Evolutionary conservation across 2,113 vertebrate genomes (phyloP).

Genomic region (Mustelus asterias): DNA sequence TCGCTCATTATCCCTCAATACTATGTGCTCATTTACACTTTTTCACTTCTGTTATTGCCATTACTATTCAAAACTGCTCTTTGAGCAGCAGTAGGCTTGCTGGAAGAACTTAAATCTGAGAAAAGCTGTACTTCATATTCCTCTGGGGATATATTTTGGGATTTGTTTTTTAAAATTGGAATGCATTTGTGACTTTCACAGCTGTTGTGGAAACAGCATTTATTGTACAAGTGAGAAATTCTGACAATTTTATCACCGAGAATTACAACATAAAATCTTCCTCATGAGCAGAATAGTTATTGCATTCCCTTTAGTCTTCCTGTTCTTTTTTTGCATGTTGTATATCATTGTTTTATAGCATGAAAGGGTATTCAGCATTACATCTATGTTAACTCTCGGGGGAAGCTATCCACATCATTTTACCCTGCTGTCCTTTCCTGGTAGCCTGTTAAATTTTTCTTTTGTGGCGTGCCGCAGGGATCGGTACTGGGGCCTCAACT

Average conservation of each 20-base stretch:
- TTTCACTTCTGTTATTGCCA: not conserved
- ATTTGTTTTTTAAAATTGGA: not conserved
- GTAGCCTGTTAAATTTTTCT: not conserved
- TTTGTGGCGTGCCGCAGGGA: too few relatives aligned
- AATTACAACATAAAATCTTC: not conserved
- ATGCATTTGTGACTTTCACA: not conserved
- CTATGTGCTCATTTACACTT: not conserved
- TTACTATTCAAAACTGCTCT: not conserved
- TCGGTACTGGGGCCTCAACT: too few relatives aligned
- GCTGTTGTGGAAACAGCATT: not conserved
- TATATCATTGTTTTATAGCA: not conserved
- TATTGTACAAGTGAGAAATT: conserved; percentile 8
- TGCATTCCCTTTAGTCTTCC: not conserved
- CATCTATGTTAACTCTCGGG: not conserved
- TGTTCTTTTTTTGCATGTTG: not conserved
- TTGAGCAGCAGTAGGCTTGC: not conserved
- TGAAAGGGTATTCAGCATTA: not conserved
- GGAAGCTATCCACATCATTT: not conserved
- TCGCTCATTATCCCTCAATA: not conserved
- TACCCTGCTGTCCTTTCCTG: not conserved
- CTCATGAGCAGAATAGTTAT: not conserved
- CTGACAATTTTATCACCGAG: not conserved
- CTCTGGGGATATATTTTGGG: not conserved
- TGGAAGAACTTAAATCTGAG: not conserved
- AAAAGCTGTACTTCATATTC: not conserved